phyloP scores from a whole-genome alignment of 2,113 vertebrate genomes.

The Meles meles region DNA sequence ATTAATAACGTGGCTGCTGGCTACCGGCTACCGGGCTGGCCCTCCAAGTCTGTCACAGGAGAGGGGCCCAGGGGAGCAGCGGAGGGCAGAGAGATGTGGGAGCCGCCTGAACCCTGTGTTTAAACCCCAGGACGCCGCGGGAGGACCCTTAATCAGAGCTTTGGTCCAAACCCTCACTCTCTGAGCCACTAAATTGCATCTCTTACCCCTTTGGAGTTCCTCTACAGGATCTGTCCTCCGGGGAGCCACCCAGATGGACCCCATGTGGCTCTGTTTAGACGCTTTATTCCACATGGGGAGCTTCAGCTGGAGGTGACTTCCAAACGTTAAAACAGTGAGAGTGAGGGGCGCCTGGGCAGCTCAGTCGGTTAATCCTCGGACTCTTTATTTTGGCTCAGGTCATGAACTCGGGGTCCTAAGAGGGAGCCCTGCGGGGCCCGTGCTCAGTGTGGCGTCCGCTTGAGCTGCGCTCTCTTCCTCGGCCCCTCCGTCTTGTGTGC shows the following conservation, averaged over 20 bases:
- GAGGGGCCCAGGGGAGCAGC: neutral
- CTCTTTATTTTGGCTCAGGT: neutral
- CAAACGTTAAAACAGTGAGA: constrained; percentile 39
- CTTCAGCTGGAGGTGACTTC: constrained; percentile 26
- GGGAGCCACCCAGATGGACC: neutral
- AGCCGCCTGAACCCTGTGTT: neutral
- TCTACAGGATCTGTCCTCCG: neutral
- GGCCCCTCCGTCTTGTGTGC: neutral
- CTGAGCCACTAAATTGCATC: neutral
- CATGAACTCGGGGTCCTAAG: neutral
- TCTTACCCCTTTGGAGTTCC: constrained; percentile 8
- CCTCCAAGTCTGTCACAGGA: neutral
- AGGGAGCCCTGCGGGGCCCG: neutral
- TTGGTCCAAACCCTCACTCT: constrained; percentile 10
- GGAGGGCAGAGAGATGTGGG: neutral
- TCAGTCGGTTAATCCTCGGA: neutral
- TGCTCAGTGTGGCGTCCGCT: too few relatives aligned
- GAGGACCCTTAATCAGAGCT: constrained; percentile 29
- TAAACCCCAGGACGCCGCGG: neutral
- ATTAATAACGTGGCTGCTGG: neutral
- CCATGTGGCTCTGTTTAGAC: constrained; percentile 49
- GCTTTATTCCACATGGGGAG: constrained; percentile 37
- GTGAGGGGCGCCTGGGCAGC: neutral
- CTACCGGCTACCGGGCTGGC: neutral
- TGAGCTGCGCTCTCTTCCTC: neutral